A percentile compares a stretch with the other conserved stretches of the same genome.
Evolutionary conservation across 2,797 vertebrate genomes (phyloP).

Genomic region (Myotis vivesi): DNA sequence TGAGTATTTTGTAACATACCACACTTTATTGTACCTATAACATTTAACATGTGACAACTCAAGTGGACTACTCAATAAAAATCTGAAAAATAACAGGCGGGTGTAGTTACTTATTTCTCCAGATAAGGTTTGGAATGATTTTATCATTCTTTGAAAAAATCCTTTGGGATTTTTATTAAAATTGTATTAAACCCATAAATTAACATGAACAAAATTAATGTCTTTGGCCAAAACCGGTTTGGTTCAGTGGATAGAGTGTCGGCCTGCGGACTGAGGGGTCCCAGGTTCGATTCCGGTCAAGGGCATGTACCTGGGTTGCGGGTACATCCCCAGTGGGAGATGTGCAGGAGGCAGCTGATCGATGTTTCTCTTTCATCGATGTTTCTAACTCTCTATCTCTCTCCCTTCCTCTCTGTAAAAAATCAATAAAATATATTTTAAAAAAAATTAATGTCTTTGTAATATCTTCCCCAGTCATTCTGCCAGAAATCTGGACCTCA

Average conservation of each 20-base stretch:
- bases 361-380: too few relatives aligned
- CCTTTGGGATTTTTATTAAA: constrained; percentile 15
- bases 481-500: not conserved
- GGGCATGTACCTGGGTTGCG: too few relatives aligned
- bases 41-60: constrained; percentile 24
- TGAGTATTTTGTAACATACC: constrained; percentile 20
- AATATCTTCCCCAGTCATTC: not conserved
- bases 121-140: constrained; percentile 10
- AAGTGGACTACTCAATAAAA: constrained; percentile 17
- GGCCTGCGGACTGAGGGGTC: too few relatives aligned
- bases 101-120: not conserved
- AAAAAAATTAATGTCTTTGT: constrained; percentile 1
- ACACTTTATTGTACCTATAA: not conserved
- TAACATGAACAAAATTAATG: not conserved
- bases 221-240: too few relatives aligned
- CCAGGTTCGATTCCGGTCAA: too few relatives aligned
- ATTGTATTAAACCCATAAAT: constrained; percentile 25
- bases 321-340: too few relatives aligned
- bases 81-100: constrained; percentile 15
- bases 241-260: too few relatives aligned
- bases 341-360: too few relatives aligned
- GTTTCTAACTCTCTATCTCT: too few relatives aligned
- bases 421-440: too few relatives aligned
- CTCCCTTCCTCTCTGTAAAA: too few relatives aligned
- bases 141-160: constrained; percentile 3